phyloP scores from a whole-genome alignment of 2,888 invertebrate genomes.

The Crossocerus cetratus region DNA sequence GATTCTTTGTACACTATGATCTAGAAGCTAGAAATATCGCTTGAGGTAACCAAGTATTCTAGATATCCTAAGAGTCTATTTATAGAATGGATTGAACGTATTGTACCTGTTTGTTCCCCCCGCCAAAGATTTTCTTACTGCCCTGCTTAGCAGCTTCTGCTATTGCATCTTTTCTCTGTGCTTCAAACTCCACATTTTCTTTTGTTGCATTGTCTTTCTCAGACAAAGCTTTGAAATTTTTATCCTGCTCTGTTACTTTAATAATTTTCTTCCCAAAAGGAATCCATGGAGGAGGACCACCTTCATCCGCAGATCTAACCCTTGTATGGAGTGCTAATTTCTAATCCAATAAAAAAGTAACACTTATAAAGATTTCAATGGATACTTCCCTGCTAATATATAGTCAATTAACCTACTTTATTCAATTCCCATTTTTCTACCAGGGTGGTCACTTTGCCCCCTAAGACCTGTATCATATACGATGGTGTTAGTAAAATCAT shows the following conservation, averaged over 20 bases:
- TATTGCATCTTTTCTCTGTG: slow-evolving; percentile 93
- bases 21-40: slow-evolving; percentile 78
- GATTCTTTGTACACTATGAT: slow-evolving; percentile 87
- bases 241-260: slow-evolving; percentile 79
- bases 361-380: not conserved
- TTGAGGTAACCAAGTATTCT: too few species aligned
- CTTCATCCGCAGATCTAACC: slow-evolving; percentile 82
- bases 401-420: slow-evolving; percentile 68
- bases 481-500: slow-evolving; percentile 84
- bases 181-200: slow-evolving; percentile 91
- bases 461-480: slow-evolving; percentile 83
- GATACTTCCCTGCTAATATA: slow-evolving; percentile 1
- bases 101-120: slow-evolving; percentile 77
- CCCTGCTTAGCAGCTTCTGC: slow-evolving; percentile 88
- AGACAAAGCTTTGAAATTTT: slow-evolving; percentile 85
- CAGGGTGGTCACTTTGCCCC: slow-evolving; percentile 90
- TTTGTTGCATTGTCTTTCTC: slow-evolving; percentile 81
- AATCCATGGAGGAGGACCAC: slow-evolving; percentile 94
- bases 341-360: slow-evolving; percentile 53
- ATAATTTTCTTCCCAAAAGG: slow-evolving; percentile 90
- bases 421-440: slow-evolving; percentile 93
- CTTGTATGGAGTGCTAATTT: slow-evolving; percentile 72
- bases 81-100: not conserved
- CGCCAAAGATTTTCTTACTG: slow-evolving; percentile 79
- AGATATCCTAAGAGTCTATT: too few species aligned